These are phyloP conservation scores for Chironomus riparius DNA, from an alignment of 2,888 invertebrate genomes.

Conservation along the genomic window DNA sequence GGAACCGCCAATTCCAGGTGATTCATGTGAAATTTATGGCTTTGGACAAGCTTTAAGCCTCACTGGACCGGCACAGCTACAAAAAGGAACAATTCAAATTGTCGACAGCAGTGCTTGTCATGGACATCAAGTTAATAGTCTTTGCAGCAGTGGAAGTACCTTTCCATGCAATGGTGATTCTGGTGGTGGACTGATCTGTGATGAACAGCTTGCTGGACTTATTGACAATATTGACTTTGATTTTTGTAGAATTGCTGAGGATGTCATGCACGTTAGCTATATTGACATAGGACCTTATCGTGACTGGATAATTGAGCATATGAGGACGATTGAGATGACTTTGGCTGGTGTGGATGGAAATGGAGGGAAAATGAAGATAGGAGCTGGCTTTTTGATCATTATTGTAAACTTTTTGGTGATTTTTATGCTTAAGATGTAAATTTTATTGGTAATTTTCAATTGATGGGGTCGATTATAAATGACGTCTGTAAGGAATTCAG, in stretches of 20 bases:
- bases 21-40: not conserved
- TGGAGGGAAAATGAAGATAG: no score
- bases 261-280: not conserved
- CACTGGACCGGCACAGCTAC: not conserved
- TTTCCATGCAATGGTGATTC: not conserved
- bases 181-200: not conserved
- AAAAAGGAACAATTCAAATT: not conserved
- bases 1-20: not conserved
- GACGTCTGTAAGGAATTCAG: no score
- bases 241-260: not conserved
- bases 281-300: not conserved
- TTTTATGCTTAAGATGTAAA: no score
- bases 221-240: not conserved
- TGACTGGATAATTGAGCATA: not conserved
- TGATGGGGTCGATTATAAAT: no score
- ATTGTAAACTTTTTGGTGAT: no score
- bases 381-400: no score
- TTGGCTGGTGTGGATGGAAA: not conserved
- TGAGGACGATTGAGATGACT: not conserved
- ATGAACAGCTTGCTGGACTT: not conserved
- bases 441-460: no score
- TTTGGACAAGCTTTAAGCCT: not conserved
- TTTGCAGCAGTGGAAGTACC: not conserved
- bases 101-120: not conserved
- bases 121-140: not conserved